These are phyloP conservation scores for Pomacea canaliculata DNA, from an alignment of 2,888 invertebrate genomes.

Conservation along the genomic window DNA sequence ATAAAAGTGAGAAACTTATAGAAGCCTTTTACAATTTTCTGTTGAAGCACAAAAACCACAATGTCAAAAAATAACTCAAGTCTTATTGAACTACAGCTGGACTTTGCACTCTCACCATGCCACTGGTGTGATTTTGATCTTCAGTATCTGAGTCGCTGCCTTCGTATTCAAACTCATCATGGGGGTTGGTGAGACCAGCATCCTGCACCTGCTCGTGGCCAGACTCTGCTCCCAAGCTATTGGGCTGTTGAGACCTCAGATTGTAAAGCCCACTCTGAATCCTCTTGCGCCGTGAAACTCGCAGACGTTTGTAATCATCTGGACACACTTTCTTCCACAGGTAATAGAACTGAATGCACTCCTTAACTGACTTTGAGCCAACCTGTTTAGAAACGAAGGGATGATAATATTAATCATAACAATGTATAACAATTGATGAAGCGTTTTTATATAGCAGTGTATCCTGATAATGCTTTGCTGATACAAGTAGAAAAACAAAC, in stretches of 20 bases:
- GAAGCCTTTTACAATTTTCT: too few relatives aligned
- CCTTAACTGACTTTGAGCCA: slow-evolving; percentile 87
- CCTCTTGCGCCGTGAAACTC: slow-evolving; percentile 77
- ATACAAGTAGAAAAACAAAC: too few relatives aligned
- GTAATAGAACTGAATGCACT: slow-evolving; percentile 97
- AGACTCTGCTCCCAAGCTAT: slow-evolving; percentile 13
- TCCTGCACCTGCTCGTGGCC: slow-evolving; percentile 13
- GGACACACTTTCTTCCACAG: slow-evolving; percentile 98
- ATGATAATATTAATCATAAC: too few relatives aligned
- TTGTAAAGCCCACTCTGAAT: slow-evolving; percentile 69
- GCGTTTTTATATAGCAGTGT: too few relatives aligned
- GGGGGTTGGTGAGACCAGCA: background rate
- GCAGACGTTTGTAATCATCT: slow-evolving; percentile 85
- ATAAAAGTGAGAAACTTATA: too few relatives aligned
- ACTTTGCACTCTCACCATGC: background rate
- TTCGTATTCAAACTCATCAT: slow-evolving; percentile 20
- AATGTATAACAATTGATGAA: too few relatives aligned
- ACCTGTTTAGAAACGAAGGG: slow-evolving; percentile 72
- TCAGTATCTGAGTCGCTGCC: slow-evolving; percentile 21
- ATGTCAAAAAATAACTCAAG: too few relatives aligned
- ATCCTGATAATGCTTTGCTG: too few relatives aligned
- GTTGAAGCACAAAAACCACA: too few relatives aligned
- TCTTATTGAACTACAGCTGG: too few relatives aligned
- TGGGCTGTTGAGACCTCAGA: slow-evolving; percentile 54
- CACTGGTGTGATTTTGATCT: slow-evolving; percentile 11